Evolutionary conservation across 2,797 vertebrate species (phyloP).

Genomic region (Dipus sagitta): DNA sequence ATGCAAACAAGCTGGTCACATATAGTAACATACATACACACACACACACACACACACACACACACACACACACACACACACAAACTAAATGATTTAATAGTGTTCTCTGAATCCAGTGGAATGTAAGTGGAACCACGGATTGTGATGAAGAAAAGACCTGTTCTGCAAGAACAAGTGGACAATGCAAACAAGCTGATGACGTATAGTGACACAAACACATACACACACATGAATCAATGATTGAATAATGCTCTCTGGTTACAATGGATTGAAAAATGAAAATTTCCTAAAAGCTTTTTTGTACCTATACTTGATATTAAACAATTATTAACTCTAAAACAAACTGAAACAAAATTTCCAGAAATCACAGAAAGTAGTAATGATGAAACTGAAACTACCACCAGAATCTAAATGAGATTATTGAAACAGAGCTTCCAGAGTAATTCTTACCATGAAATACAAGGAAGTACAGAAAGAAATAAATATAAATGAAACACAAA

Average conservation of each 20-base stretch:
- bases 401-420: background rate
- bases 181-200: background rate
- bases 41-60: background rate
- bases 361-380: background rate
- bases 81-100: background rate
- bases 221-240: background rate
- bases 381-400: background rate
- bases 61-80: background rate
- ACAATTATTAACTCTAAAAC: background rate
- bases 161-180: background rate
- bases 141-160: background rate
- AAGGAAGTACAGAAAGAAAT: background rate
- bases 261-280: background rate
- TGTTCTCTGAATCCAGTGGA: background rate
- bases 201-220: background rate
- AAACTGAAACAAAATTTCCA: background rate
- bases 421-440: background rate
- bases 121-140: too few species aligned
- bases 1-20: background rate
- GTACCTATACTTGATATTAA: background rate
- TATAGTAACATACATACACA: background rate
- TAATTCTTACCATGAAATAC: background rate
- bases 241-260: background rate
- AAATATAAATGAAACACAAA: background rate
- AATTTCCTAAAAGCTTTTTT: background rate